phyloP scores from a whole-genome alignment of 2,888 invertebrate genomes.

The Monochamus alternatus region DNA sequence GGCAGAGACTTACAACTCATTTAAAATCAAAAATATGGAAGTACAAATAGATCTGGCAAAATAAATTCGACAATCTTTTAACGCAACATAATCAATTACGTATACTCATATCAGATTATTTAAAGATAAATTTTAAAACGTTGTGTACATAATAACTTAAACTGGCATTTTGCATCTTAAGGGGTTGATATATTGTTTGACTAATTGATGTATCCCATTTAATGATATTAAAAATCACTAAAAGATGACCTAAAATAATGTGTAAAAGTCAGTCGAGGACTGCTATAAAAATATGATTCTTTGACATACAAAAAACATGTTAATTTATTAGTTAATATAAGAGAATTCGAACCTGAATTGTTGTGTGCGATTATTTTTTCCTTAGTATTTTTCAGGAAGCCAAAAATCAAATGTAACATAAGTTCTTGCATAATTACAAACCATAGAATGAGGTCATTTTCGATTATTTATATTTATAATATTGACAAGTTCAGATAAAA shows the following conservation, averaged over 20 bases:
- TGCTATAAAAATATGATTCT: constrained; percentile 20
- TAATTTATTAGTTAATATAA: neutral
- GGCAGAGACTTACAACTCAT: too few relatives aligned
- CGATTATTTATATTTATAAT: too few relatives aligned
- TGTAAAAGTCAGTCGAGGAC: constrained; percentile 18
- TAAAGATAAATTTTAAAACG: constrained; percentile 22
- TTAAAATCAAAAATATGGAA: too few relatives aligned
- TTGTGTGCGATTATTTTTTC: neutral
- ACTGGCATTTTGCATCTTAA: constrained; percentile 38
- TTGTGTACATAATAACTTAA: constrained; percentile 26
- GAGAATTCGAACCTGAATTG: neutral
- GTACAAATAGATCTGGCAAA: neutral
- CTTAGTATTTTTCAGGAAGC: neutral
- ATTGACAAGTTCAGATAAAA: too few relatives aligned
- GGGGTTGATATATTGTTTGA: constrained; percentile 22
- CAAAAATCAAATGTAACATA: neutral
- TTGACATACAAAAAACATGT: constrained; percentile 27
- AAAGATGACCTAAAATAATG: constrained; percentile 20
- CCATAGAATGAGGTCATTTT: too few relatives aligned
- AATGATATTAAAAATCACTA: constrained; percentile 22
- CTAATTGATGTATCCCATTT: constrained; percentile 22
- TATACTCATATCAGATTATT: constrained; percentile 40
- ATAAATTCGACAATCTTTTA: constrained; percentile 44
- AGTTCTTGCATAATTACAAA: too few relatives aligned
- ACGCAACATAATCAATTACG: constrained; percentile 47